Conservation (phyloP, 2,797 vertebrate genomes). For the Syndactyla subalaris region DNA sequence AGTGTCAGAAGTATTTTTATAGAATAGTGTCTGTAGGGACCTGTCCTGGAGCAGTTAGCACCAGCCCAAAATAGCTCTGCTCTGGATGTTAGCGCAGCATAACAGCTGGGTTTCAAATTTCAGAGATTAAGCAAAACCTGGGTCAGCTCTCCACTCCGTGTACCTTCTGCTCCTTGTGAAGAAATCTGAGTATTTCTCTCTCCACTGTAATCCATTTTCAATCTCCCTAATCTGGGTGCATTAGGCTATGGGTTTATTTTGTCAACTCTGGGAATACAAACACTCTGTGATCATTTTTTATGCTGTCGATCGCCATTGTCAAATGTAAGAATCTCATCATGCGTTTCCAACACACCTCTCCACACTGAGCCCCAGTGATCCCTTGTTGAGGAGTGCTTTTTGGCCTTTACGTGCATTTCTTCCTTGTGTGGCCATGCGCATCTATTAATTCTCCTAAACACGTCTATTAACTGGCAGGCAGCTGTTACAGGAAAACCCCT, state of each 20-base stretch:
- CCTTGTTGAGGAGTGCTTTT: neutral
- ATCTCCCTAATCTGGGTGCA: accelerated
- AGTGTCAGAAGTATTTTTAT: neutral
- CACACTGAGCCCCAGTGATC: neutral
- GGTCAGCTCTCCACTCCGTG: neutral
- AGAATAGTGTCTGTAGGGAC: neutral
- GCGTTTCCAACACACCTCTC: neutral
- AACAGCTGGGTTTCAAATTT: neutral
- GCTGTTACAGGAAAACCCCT: neutral
- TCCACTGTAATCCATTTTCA: neutral
- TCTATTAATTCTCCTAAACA: neutral
- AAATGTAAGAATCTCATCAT: neutral
- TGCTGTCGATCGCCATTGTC: neutral
- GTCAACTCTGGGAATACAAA: neutral
- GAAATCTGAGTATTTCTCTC: neutral
- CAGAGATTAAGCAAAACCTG: neutral
- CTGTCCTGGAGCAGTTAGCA: neutral
- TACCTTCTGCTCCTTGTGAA: neutral
- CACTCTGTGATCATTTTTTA: neutral
- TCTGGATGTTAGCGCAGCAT: neutral
- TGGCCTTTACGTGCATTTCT: neutral
- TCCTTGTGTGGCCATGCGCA: neutral
- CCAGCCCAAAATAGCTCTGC: neutral
- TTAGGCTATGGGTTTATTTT: neutral
- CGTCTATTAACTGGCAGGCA: neutral